Conservation (phyloP, 1,140 invertebrate genomes). For the Pteromalus puparum region DNA sequence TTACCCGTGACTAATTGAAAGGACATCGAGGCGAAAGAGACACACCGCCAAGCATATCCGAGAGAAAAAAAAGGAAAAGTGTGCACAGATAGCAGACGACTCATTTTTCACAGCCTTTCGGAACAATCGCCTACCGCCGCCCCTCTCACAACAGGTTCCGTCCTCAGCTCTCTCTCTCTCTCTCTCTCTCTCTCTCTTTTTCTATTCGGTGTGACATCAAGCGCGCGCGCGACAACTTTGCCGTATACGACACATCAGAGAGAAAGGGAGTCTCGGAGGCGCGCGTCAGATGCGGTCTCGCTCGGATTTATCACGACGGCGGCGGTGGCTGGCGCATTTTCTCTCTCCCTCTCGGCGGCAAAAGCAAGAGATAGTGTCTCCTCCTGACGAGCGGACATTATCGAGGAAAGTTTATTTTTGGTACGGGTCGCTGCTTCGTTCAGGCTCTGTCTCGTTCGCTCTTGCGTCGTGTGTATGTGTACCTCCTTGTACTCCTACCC, state of each 20-base stretch:
- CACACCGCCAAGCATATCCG: too few relatives aligned
- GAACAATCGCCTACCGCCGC: too few relatives aligned
- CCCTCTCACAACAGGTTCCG: background rate
- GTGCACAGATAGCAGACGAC: background rate
- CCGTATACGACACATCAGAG: background rate
- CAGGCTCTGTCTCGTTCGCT: background rate
- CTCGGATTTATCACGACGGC: background rate
- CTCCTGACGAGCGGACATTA: background rate
- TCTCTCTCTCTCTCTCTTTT: background rate
- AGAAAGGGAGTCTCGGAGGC: background rate
- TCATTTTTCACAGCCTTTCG: background rate
- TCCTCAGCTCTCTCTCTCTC: background rate
- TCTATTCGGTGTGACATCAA: background rate
- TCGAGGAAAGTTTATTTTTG: constrained; percentile 4
- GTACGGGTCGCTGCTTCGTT: background rate
- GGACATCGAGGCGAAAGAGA: too few relatives aligned
- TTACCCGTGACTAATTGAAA: too few relatives aligned
- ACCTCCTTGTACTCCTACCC: background rate
- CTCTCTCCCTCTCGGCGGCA: background rate
- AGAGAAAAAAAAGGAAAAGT: background rate
- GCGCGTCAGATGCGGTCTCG: background rate
- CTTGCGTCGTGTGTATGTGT: background rate
- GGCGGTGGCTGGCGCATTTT: background rate
- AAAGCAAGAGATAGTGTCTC: background rate
- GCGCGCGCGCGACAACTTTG: background rate